phyloP scores from a whole-genome alignment of 2,113 vertebrate species.

The Mesembrinibis cayennensis region DNA sequence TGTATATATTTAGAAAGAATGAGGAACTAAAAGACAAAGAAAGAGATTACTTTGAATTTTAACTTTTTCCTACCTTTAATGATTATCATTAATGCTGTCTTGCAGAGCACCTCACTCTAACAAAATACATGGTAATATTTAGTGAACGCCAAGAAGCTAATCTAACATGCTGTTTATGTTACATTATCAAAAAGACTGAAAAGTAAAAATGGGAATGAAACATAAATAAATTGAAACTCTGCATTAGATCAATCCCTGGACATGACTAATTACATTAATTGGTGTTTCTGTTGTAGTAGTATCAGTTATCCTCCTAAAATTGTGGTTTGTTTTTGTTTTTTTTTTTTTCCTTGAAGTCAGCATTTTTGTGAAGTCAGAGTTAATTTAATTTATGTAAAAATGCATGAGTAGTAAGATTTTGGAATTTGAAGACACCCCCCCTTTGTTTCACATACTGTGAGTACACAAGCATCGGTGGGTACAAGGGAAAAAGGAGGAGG shows the following conservation, averaged over 20 bases:
- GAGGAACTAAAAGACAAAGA: background rate
- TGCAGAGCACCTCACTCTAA: background rate
- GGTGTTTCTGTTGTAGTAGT: background rate
- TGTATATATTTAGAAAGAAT: background rate
- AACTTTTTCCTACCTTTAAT: background rate
- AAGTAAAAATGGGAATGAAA: background rate
- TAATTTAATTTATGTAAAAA: background rate
- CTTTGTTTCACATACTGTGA: background rate
- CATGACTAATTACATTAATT: background rate
- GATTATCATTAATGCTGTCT: background rate
- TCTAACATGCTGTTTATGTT: background rate
- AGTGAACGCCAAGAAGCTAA: background rate
- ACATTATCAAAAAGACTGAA: background rate
- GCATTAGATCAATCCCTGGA: background rate
- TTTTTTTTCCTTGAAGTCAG: background rate
- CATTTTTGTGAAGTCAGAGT: background rate
- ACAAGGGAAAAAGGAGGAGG: background rate
- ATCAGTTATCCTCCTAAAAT: background rate
- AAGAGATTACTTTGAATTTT: background rate
- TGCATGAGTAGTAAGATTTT: background rate
- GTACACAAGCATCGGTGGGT: background rate
- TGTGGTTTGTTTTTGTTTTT: background rate
- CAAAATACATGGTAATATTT: background rate
- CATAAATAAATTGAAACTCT: background rate
- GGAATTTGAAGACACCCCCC: background rate